A percentile compares a stretch with the other conserved stretches of the same genome.
These are phyloP conservation scores for Marronus borbonicus DNA, from an alignment of 2,888 invertebrate species.

Conservation along the genomic window DNA sequence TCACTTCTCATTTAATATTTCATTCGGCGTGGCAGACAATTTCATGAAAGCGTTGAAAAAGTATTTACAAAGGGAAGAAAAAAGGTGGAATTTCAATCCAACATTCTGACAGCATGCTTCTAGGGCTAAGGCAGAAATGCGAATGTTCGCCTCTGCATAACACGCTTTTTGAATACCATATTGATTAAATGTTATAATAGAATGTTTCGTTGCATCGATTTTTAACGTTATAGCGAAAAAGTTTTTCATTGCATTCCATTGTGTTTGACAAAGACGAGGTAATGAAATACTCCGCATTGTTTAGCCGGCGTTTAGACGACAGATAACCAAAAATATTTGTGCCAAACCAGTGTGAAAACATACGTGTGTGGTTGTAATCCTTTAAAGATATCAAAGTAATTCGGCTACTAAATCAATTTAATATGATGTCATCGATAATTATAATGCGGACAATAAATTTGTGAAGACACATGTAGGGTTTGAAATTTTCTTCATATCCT, in stretches of 20 bases:
- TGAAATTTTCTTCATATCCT: too few species aligned
- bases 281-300: neutral
- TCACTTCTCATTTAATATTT: constrained; percentile 39
- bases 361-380: too few species aligned
- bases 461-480: too few species aligned
- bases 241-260: constrained; percentile 26
- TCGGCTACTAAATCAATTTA: too few species aligned
- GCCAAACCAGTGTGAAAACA: neutral
- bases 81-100: constrained; percentile 36
- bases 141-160: constrained; percentile 24
- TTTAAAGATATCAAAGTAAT: neutral
- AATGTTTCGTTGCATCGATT: constrained; percentile 20
- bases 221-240: constrained; percentile 4
- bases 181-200: constrained; percentile 33
- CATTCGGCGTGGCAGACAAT: constrained; percentile 27
- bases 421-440: too few species aligned
- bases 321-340: neutral
- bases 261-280: neutral
- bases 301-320: neutral
- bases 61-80: constrained; percentile 36
- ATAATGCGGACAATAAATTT: too few species aligned
- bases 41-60: constrained; percentile 30
- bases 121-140: constrained; percentile 13
- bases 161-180: constrained; percentile 33
- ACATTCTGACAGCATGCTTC: constrained; percentile 33